Evolutionary conservation across 2,888 invertebrate species (phyloP), one percentile per base, ranked within the genome.

Genomic region (Elmis aenea): DNA sequence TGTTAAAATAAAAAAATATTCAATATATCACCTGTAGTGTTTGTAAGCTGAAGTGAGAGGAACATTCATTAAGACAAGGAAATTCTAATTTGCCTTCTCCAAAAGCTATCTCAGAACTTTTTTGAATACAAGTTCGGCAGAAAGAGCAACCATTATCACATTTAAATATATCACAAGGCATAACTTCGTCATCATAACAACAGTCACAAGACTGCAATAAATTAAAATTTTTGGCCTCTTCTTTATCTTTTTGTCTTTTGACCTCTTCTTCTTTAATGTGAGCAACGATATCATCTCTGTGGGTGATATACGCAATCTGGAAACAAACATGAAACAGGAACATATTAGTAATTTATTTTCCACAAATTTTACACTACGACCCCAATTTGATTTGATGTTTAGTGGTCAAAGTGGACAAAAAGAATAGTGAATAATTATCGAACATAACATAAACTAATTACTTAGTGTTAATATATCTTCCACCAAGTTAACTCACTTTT

Each of bases 151-250:
- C 69, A 9, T 55, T 58, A 3, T 55, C 48, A 46, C 74, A 74
- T 2, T 47, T 43, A 3, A 61, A 54, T 32, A 62, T 57, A 40
- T 72, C 68, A 5, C 62, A 59, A 0, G 55, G 62, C 46, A 76
- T 57, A 9, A 72, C 62, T 47, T 75, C 72, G 31, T 75, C 73
- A 45, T 74, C 71, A 41, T 45, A 77, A 52, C 77, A 77, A 54
- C 75, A 75, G n/a, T 56, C 49, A 55, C 77, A 77, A 9, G 69
- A 68, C 15, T 65, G 47, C 41, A 76, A 56, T 14, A 68, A 50
- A 9, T 65, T 65, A 10, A 53, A 53, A 32, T 48, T 43, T 51
- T 62, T 67, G 1, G 72, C 71, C 14, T 45, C 30, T 26, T 38
- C 16, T 4, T 55, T 45, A 32, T 54, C 55, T 8, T 42, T 3